These are phyloP conservation scores for Artemia sinica DNA, from an alignment of 2,888 invertebrate species.

Conservation along the genomic window DNA sequence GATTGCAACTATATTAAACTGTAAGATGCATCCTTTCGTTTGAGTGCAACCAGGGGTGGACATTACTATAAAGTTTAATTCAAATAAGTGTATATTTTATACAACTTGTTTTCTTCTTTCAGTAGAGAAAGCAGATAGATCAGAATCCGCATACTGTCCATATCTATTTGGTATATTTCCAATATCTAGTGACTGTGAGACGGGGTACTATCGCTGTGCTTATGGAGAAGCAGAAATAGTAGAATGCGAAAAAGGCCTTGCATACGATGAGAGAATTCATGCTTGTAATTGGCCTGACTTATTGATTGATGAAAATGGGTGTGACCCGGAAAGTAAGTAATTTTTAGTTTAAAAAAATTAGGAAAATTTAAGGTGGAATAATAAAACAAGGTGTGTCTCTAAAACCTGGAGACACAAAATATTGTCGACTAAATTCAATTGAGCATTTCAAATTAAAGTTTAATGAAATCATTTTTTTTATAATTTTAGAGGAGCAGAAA, in stretches of 20 bases:
- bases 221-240: constrained; percentile 60
- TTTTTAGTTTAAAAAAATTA: neutral
- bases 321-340: constrained; percentile 63
- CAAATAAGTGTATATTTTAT: constrained; percentile 24
- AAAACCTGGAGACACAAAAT: too few relatives aligned
- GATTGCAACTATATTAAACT: neutral
- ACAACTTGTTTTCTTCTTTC: constrained; percentile 27
- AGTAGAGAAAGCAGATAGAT: constrained; percentile 61
- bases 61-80: constrained; percentile 25
- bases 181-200: constrained; percentile 59
- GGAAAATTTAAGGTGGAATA: too few relatives aligned
- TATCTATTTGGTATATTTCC: constrained; percentile 65
- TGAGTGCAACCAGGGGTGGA: neutral
- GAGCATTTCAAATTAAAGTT: too few relatives aligned
- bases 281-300: constrained; percentile 88
- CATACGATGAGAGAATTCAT: constrained; percentile 69
- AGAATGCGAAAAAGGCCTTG: constrained; percentile 69
- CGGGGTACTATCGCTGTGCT: constrained; percentile 67
- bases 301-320: constrained; percentile 48
- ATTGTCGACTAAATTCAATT: too few relatives aligned
- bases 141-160: constrained; percentile 56
- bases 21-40: neutral
- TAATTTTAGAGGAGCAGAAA: too few relatives aligned
- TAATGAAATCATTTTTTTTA: too few relatives aligned
- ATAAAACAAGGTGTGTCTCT: too few relatives aligned